These are phyloP conservation scores for Phymatocera aterrima DNA, from an alignment of 2,888 invertebrate species.

Conservation along the genomic window DNA sequence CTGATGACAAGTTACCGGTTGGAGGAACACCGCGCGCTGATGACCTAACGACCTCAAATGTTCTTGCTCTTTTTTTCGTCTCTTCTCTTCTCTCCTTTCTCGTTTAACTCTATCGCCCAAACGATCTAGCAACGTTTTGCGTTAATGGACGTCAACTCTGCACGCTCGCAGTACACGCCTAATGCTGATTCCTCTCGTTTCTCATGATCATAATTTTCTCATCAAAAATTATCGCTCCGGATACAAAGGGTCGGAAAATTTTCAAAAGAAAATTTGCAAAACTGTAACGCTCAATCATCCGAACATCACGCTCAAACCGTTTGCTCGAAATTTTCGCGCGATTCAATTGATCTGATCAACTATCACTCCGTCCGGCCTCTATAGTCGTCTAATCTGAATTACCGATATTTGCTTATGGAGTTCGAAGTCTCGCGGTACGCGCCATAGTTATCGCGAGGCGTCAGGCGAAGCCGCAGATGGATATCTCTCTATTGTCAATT, in stretches of 20 bases:
- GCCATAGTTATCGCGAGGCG: not conserved
- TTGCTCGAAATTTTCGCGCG: not conserved
- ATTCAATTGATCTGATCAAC: not conserved
- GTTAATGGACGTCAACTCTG: not conserved
- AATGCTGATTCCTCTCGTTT: not conserved
- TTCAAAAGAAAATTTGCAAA: too few species aligned
- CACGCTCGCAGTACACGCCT: not conserved
- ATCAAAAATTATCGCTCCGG: too few species aligned
- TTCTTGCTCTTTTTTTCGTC: not conserved
- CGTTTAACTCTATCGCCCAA: not conserved
- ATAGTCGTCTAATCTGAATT: not conserved
- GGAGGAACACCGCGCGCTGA: conserved; percentile 28
- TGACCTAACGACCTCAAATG: conserved; percentile 34
- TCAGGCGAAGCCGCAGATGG: not conserved
- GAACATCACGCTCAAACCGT: not conserved
- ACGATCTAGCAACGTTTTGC: not conserved
- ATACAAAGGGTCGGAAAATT: too few species aligned
- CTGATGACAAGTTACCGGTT: conserved; percentile 36
- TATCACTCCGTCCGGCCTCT: not conserved
- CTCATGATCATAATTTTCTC: not conserved
- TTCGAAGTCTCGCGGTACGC: not conserved
- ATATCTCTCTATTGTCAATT: conserved; percentile 30
- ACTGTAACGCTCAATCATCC: too few species aligned
- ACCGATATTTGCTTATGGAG: conserved; percentile 2
- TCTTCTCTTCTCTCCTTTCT: not conserved